A percentile compares a stretch with the other conserved stretches of the same genome.
These are phyloP conservation scores for Halesus radiatus DNA, from an alignment of 1,140 invertebrate species.

Conservation along the genomic window DNA sequence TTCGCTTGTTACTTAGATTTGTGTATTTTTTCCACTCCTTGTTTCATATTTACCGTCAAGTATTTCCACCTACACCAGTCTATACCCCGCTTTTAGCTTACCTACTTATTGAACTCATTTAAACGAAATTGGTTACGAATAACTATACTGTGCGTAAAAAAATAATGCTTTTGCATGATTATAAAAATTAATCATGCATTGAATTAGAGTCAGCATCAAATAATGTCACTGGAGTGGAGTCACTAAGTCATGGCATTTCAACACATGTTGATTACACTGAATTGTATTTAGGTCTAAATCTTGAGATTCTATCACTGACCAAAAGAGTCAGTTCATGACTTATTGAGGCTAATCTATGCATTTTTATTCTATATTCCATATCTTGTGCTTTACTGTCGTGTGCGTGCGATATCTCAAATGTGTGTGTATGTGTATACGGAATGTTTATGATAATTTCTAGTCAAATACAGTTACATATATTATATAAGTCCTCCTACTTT, in stretches of 20 bases:
- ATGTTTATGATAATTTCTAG: slow-evolving; percentile 25
- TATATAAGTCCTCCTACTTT: neutral
- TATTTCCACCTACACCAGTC: neutral
- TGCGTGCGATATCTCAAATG: neutral
- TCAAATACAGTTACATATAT: slow-evolving; percentile 30
- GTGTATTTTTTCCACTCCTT: neutral
- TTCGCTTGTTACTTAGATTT: neutral
- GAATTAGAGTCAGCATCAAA: neutral
- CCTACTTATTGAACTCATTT: neutral
- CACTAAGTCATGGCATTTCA: neutral
- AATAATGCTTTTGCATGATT: neutral
- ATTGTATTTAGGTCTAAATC: neutral
- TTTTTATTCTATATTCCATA: slow-evolving; percentile 19
- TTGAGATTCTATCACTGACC: neutral
- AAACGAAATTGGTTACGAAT: neutral
- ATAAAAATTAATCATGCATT: neutral
- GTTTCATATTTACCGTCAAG: neutral
- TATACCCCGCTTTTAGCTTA: neutral
- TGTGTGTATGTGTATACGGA: slow-evolving; percentile 29
- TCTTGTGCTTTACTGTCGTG: slow-evolving; percentile 14
- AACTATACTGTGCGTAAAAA: neutral
- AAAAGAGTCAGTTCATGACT: neutral
- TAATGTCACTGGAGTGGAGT: neutral
- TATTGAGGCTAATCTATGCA: neutral
- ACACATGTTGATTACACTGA: neutral